These are phyloP conservation scores for Gambelia wislizenii DNA, from an alignment of 2,797 vertebrate species.

Conservation along the genomic window DNA sequence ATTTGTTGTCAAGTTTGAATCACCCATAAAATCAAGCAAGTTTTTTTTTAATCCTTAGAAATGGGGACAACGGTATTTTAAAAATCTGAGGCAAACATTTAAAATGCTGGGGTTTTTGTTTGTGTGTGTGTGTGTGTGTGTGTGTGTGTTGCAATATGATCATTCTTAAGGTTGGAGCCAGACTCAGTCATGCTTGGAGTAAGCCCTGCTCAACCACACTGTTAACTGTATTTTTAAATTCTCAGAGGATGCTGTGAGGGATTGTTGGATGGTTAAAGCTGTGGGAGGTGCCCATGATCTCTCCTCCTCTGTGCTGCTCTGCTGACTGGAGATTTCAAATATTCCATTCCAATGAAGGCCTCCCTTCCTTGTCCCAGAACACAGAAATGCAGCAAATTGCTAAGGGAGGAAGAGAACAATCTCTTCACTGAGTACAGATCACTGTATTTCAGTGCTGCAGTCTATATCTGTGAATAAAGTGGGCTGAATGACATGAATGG, in stretches of 20 bases:
- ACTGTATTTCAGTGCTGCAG: background rate
- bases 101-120: conserved; percentile 24
- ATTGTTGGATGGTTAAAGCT: no score
- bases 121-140: conserved; percentile 40
- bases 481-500: background rate
- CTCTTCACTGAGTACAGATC: background rate
- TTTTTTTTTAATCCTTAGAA: no score
- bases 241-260: no score
- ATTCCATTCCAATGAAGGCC: background rate
- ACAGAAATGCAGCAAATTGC: background rate
- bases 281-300: background rate
- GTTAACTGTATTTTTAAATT: no score
- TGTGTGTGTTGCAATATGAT: conserved; percentile 8
- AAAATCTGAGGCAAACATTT: conserved; percentile 1
- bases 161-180: background rate
- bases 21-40: background rate
- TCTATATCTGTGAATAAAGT: background rate
- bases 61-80: background rate
- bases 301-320: background rate
- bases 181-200: background rate
- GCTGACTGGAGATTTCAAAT: background rate
- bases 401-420: background rate
- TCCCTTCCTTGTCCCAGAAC: background rate
- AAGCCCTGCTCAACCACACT: no score
- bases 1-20: background rate